Percentiles rank a stretch among this genome's conserved stretches.
phyloP scores from a whole-genome alignment of 1,140 invertebrate species.

The Microplitis mediator region DNA sequence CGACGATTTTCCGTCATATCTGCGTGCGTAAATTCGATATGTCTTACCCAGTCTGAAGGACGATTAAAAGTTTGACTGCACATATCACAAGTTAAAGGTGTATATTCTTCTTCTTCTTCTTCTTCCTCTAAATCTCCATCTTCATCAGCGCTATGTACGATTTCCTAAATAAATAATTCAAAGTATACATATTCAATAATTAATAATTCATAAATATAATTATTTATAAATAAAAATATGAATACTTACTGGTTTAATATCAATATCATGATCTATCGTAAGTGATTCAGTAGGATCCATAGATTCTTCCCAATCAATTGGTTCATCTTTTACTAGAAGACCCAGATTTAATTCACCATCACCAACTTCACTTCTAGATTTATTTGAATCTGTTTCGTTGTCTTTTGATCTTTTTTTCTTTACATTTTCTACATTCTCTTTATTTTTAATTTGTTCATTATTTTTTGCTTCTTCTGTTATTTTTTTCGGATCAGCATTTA shows the following conservation, averaged over 20 bases:
- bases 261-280: constrained; percentile 62
- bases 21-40: constrained; percentile 75
- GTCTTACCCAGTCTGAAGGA: constrained; percentile 80
- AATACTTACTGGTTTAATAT: constrained; percentile 61
- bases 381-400: constrained; percentile 54
- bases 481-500: constrained; percentile 40
- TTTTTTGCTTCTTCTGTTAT: constrained; percentile 46
- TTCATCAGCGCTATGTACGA: constrained; percentile 60
- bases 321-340: constrained; percentile 71
- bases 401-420: constrained; percentile 50
- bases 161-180: constrained; percentile 49
- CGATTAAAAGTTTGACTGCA: constrained; percentile 83
- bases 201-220: no score
- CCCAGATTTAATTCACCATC: constrained; percentile 60
- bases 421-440: constrained; percentile 50
- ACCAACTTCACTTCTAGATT: constrained; percentile 54
- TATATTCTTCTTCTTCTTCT: constrained; percentile 68
- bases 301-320: constrained; percentile 70
- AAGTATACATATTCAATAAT: constrained; percentile 5
- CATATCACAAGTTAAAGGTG: constrained; percentile 79
- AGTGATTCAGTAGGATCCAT: constrained; percentile 60
- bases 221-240: background rate
- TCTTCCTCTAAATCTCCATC: constrained; percentile 60
- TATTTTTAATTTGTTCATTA: constrained; percentile 53
- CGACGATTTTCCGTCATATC: constrained; percentile 68